phyloP scores from a whole-genome alignment of 2,113 vertebrate species.

The Caranx melampygus region DNA sequence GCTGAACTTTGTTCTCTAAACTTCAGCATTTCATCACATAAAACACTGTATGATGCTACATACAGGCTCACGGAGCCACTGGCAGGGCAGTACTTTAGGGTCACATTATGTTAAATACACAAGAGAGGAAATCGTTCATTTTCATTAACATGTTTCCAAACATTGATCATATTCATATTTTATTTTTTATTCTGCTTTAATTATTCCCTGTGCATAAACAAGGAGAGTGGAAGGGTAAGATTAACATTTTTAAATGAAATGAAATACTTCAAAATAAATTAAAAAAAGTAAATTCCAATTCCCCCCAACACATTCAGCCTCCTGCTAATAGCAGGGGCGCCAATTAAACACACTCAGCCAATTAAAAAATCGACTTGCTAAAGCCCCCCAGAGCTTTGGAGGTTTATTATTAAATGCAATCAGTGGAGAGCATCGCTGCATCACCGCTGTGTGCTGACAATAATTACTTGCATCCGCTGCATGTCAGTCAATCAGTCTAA shows the following conservation, averaged over 20 bases:
- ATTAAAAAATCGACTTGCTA: not conserved
- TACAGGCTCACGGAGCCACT: too few species aligned
- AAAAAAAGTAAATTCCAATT: not conserved
- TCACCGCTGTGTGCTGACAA: slow-evolving; percentile 8
- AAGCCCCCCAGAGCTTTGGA: not conserved
- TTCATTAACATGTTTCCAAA: too few species aligned
- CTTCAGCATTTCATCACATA: too few species aligned
- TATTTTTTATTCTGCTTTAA: not conserved
- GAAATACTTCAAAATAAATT: slow-evolving; percentile 1
- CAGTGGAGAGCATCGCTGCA: slow-evolving; percentile 5
- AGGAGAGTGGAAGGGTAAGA: not conserved
- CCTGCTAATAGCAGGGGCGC: not conserved
- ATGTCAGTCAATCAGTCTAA: not conserved
- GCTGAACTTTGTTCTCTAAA: too few species aligned
- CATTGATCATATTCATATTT: too few species aligned
- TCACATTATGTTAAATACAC: not conserved
- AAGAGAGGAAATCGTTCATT: not conserved
- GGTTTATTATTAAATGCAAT: slow-evolving; percentile 2
- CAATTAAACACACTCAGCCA: slow-evolving; percentile 16
- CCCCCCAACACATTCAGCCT: slow-evolving; percentile 5
- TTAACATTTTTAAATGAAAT: not conserved
- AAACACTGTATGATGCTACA: too few species aligned
- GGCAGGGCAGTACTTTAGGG: too few species aligned
- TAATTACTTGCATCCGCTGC: not conserved
- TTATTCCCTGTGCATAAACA: not conserved